phyloP scores from a whole-genome alignment of 2,113 vertebrate genomes.

The Hucho hucho region DNA sequence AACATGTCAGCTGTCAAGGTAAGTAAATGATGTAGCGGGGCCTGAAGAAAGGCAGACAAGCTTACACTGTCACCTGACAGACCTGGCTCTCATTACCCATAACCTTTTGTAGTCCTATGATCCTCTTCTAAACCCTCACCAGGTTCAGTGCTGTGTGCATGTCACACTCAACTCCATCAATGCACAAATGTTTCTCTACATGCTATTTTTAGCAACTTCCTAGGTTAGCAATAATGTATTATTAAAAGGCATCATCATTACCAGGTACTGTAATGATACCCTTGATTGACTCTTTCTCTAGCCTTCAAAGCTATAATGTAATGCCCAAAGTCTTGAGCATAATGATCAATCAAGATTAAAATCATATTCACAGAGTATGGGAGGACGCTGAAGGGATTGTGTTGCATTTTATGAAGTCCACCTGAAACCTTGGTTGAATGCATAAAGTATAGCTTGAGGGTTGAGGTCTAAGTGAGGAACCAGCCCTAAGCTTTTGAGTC shows the following conservation, averaged over 20 bases:
- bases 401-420: slow-evolving; percentile 59
- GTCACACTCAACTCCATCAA: no score
- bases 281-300: no score
- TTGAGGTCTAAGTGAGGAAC: slow-evolving; percentile 62
- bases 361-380: slow-evolving; percentile 38
- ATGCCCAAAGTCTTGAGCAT: no score
- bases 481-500: slow-evolving; percentile 49
- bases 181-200: no score
- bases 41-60: slow-evolving; percentile 31
- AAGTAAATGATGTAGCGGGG: slow-evolving; percentile 20
- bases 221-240: no score
- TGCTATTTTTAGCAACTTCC: no score
- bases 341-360: not conserved
- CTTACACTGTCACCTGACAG: slow-evolving; percentile 16
- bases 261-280: no score
- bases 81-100: not conserved
- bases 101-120: not conserved
- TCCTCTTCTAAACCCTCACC: slow-evolving; percentile 25
- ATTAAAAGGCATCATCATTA: no score
- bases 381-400: slow-evolving; percentile 39
- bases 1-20: slow-evolving; percentile 46
- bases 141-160: not conserved
- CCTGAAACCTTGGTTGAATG: slow-evolving; percentile 28
- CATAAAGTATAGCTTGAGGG: slow-evolving; percentile 71
- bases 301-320: no score